Base-by-base conservation (phyloP, 2,113 vertebrate genomes). In the Eclectus roratus region DNA sequence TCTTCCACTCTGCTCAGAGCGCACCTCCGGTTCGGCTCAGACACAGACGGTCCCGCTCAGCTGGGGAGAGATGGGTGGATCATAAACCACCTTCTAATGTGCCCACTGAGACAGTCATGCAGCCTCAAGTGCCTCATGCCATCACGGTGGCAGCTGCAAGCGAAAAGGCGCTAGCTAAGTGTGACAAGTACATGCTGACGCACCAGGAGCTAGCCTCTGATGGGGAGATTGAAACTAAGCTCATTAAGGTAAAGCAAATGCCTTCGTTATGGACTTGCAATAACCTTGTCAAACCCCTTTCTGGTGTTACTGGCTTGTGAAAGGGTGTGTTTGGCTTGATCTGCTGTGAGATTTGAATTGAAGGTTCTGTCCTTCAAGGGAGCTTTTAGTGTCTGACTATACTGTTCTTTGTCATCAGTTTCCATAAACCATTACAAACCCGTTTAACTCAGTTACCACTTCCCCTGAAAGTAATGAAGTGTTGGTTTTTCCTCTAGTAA, bases 191-290 rank as follows among this genome's bases (percentile, higher is more conserved):
- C n/a, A 98, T 99, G 98, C 97, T 99, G 92, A 99, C 99, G 0
- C 99, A 99, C 97, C 99, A 99, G 97, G 99, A 99, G 96, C 94
- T 99, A 46, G 99, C 99, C 52, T 99, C 99, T 3, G 99, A 99
- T 78, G 99, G 99, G 17, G 99, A 99, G 98, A 99, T 99, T 88
- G 98, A 99, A 77, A 99, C 99, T 80, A 98, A 99, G 39, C 98
- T 99, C 13, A 99, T 99, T 70, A 99, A 99, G 99, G 99, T 99
- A 97, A 98, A 95, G 53, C 82, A 49, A 56, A 29, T 13, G 46
- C 52, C 47, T 17, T 19, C 0, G 0, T 17, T 1, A 7, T 44
- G 14, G 28, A 23, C 37, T 41, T 28, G 29, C 9, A 39, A 41
- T 28, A 6, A 50, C 23, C 20, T 24, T 61, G 60, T 66, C 35